Conservation (phyloP, 2,797 vertebrate genomes). For the Lutjanus campechanus region DNA sequence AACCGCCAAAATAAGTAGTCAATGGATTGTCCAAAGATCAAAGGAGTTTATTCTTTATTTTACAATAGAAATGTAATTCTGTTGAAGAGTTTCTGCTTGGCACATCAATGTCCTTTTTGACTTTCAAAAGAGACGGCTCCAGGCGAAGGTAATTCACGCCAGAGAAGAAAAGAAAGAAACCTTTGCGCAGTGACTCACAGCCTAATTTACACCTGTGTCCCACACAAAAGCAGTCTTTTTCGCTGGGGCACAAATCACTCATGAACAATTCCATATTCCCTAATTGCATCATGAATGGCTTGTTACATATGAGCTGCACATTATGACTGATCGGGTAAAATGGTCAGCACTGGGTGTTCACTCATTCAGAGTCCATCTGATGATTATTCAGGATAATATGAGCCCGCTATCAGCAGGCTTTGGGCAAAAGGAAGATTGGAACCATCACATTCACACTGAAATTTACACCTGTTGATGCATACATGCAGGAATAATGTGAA, state of each 20-base stretch:
- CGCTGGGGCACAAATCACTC: slow-evolving; percentile 24
- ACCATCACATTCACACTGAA: not conserved
- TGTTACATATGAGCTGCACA: slow-evolving; percentile 12
- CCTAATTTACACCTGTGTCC: slow-evolving; percentile 30
- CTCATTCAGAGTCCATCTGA: slow-evolving; percentile 4
- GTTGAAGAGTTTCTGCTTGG: slow-evolving; percentile 24
- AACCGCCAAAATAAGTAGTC: slow-evolving; percentile 15
- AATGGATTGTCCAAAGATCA: slow-evolving; percentile 17
- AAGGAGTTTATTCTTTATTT: slow-evolving; percentile 15
- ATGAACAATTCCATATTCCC: not conserved
- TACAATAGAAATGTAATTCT: slow-evolving; percentile 31
- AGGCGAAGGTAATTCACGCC: slow-evolving; percentile 67
- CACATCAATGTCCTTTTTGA: slow-evolving; percentile 65
- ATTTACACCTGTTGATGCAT: slow-evolving; percentile 20
- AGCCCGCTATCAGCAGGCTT: not conserved
- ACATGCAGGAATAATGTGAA: slow-evolving; percentile 1
- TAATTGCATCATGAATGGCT: slow-evolving; percentile 18
- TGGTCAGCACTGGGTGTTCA: not conserved
- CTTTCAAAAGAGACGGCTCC: slow-evolving; percentile 69
- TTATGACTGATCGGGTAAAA: slow-evolving; percentile 31
- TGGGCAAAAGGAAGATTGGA: not conserved
- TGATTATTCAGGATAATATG: slow-evolving; percentile 7
- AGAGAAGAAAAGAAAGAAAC: slow-evolving; percentile 42
- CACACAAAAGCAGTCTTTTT: slow-evolving; percentile 22
- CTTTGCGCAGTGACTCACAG: slow-evolving; percentile 47